phyloP scores from a whole-genome alignment of 1,140 invertebrate genomes.

The Parapsyche elsis region DNA sequence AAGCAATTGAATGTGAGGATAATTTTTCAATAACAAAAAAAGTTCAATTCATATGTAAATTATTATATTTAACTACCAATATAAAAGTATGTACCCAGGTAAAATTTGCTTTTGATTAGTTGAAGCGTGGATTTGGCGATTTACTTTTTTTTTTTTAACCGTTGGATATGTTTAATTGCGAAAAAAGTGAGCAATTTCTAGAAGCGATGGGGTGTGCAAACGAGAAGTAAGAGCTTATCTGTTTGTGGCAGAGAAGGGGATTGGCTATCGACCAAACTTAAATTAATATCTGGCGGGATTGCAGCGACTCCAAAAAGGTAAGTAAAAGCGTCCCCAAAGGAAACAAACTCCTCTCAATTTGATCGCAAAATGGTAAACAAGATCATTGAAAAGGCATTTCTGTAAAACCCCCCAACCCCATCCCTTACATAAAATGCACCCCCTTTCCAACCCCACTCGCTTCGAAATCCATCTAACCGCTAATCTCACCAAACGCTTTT shows the following conservation, averaged over 20 bases:
- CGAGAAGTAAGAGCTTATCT: slow-evolving; percentile 51
- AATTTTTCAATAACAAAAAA: no score
- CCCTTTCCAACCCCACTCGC: background rate
- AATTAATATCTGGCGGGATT: slow-evolving; percentile 55
- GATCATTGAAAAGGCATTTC: slow-evolving; percentile 52
- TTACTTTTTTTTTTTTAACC: background rate
- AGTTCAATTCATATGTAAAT: no score
- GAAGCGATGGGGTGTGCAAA: background rate
- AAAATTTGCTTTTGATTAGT: background rate
- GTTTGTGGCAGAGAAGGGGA: slow-evolving; percentile 45
- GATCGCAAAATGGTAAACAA: slow-evolving; percentile 45
- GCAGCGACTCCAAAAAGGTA: slow-evolving; percentile 41
- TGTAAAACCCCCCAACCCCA: background rate
- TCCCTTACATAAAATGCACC: background rate
- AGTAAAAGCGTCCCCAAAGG: slow-evolving; percentile 43
- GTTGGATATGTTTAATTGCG: background rate
- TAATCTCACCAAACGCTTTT: background rate
- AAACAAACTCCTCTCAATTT: slow-evolving; percentile 40
- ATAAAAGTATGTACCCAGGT: no score
- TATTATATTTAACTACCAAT: no score
- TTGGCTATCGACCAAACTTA: slow-evolving; percentile 52
- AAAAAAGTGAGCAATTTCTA: slow-evolving; percentile 1
- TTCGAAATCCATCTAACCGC: slow-evolving; percentile 6
- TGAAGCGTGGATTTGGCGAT: no score
- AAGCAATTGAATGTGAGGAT: no score